These are phyloP conservation scores for Potamilus streckersoni DNA, from an alignment of 1,140 invertebrate species.

Conservation along the genomic window DNA sequence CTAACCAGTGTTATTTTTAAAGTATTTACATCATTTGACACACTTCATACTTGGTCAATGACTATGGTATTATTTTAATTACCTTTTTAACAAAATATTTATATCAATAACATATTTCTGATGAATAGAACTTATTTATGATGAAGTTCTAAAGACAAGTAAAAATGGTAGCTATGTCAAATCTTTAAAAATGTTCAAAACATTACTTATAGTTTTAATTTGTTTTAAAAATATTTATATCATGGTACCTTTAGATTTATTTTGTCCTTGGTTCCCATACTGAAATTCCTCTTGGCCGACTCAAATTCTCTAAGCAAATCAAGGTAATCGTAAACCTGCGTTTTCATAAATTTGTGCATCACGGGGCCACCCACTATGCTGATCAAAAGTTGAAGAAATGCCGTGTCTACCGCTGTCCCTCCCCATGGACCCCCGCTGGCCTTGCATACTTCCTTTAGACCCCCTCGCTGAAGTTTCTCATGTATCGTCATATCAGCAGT, in stretches of 20 bases:
- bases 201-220: no score
- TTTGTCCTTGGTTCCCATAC: neutral
- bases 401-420: slow-evolving; percentile 17
- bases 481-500: slow-evolving; percentile 24
- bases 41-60: no score
- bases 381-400: neutral
- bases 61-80: no score
- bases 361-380: slow-evolving; percentile 4
- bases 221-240: no score
- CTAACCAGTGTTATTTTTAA: no score
- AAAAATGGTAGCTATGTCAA: no score
- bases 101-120: no score
- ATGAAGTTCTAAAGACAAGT: no score
- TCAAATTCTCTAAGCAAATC: slow-evolving; percentile 22
- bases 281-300: slow-evolving; percentile 5
- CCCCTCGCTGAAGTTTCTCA: neutral
- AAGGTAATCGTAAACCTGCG: slow-evolving; percentile 3
- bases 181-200: no score
- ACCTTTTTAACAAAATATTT: no score
- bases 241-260: neutral
- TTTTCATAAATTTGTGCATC: slow-evolving; percentile 1
- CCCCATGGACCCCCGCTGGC: slow-evolving; percentile 28
- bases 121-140: no score
- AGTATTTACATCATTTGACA: no score
- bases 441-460: slow-evolving; percentile 19